Percentiles rank a stretch among this genome's conserved stretches.
phyloP scores from a whole-genome alignment of 2,113 vertebrate species.

The Actenoides lindsayi region DNA sequence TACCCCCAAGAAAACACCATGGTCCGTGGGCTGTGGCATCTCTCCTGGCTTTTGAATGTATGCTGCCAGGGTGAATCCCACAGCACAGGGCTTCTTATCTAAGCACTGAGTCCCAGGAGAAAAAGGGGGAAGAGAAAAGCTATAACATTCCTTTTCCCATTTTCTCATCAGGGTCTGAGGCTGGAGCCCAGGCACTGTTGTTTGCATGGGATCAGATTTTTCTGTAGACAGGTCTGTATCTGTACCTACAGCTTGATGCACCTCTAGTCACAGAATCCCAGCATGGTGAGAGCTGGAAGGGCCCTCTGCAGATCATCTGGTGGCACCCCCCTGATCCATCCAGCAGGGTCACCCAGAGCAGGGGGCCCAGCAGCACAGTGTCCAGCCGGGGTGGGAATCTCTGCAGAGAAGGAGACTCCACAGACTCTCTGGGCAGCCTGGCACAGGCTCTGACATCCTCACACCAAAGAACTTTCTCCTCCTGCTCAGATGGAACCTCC shows the following conservation, averaged over 20 bases:
- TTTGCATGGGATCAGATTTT: neutral
- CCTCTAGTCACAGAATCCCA: neutral
- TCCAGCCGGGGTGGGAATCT: too few relatives aligned
- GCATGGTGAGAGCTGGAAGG: neutral
- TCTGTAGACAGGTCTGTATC: neutral
- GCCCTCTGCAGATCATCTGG: neutral
- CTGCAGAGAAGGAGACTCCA: too few relatives aligned
- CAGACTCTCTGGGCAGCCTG: too few relatives aligned
- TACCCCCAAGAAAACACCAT: neutral
- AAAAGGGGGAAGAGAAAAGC: neutral
- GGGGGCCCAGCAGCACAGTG: neutral
- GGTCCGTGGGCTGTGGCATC: neutral
- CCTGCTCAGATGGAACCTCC: neutral
- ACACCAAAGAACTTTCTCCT: neutral
- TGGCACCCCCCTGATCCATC: neutral
- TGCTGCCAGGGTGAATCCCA: neutral
- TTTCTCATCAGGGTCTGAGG: neutral
- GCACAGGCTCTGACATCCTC: neutral
- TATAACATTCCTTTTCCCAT: neutral
- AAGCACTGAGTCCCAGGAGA: neutral
- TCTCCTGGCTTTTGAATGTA: neutral
- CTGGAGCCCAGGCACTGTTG: neutral
- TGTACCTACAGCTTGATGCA: neutral
- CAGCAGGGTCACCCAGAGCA: neutral
- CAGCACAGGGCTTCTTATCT: neutral